phyloP scores from a whole-genome alignment of 2,888 invertebrate genomes.

The Diarsia brunnea region DNA sequence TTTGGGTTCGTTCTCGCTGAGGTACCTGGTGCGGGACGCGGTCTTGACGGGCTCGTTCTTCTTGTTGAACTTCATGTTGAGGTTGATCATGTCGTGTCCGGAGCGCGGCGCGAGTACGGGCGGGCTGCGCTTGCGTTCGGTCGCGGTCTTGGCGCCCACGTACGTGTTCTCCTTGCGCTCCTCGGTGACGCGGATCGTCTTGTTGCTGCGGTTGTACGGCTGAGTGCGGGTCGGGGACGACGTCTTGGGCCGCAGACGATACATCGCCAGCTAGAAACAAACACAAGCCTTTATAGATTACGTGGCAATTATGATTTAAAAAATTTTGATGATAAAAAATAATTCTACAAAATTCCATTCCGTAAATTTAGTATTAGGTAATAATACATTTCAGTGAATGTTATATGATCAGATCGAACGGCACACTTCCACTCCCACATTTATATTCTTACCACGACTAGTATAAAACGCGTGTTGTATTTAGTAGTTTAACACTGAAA shows the following conservation, averaged over 20 bases:
- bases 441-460: conserved; percentile 82
- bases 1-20: conserved; percentile 84
- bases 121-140: conserved; percentile 75
- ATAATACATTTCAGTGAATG: conserved; percentile 67
- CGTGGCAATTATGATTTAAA: conserved; percentile 15
- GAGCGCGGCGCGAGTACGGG: conserved; percentile 78
- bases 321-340: conserved; percentile 17
- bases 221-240: conserved; percentile 82
- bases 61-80: conserved; percentile 79
- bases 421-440: conserved; percentile 79
- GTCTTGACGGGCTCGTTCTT: conserved; percentile 82
- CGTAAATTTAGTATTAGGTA: conserved; percentile 73
- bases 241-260: conserved; percentile 84
- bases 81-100: conserved; percentile 79
- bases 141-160: conserved; percentile 81
- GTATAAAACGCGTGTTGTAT: conserved; percentile 79
- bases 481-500: conserved; percentile 87
- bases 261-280: conserved; percentile 83
- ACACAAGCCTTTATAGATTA: conserved; percentile 6
- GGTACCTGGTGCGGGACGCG: conserved; percentile 78
- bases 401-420: conserved; percentile 75
- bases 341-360: conserved; percentile 61
- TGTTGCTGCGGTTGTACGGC: conserved; percentile 83
- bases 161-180: conserved; percentile 88
- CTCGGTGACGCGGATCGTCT: conserved; percentile 81